Conservation (phyloP, 2,888 invertebrate genomes). For the Ceratothoa steindachneri region DNA sequence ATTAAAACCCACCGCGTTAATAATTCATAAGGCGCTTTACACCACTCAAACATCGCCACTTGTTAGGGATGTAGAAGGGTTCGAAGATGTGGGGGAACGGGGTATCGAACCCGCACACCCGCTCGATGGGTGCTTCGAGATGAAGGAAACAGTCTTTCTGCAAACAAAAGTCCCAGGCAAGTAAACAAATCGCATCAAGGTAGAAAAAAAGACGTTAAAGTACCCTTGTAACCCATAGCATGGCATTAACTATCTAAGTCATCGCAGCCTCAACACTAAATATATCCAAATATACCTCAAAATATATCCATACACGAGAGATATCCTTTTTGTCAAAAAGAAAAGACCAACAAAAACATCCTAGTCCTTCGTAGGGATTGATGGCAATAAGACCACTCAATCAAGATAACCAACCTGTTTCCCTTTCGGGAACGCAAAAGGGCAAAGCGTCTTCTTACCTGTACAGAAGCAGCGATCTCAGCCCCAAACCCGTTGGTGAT, state of each 20-base stretch:
- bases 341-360: too few relatives aligned
- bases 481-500: conserved; percentile 91
- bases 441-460: conserved; percentile 65
- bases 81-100: conserved; percentile 97
- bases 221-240: neutral
- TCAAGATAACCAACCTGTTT: too few relatives aligned
- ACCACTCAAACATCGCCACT: conserved; percentile 82
- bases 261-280: too few relatives aligned
- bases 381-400: too few relatives aligned
- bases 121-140: conserved; percentile 83
- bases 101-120: conserved; percentile 93
- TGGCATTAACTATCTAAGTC: too few relatives aligned
- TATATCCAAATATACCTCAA: too few relatives aligned
- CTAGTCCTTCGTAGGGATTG: too few relatives aligned
- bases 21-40: conserved; percentile 72
- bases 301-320: too few relatives aligned
- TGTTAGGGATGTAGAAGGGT: conserved; percentile 91
- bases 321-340: too few relatives aligned
- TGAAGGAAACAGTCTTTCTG: conserved; percentile 90
- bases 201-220: neutral
- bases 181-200: neutral
- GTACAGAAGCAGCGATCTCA: conserved; percentile 88
- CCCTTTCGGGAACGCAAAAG: too few relatives aligned
- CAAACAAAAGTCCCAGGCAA: conserved; percentile 8
- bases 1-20: too few relatives aligned